Evolutionary conservation across 2,113 vertebrate species (phyloP).

Genomic region (Cyrtonyx montezumae): DNA sequence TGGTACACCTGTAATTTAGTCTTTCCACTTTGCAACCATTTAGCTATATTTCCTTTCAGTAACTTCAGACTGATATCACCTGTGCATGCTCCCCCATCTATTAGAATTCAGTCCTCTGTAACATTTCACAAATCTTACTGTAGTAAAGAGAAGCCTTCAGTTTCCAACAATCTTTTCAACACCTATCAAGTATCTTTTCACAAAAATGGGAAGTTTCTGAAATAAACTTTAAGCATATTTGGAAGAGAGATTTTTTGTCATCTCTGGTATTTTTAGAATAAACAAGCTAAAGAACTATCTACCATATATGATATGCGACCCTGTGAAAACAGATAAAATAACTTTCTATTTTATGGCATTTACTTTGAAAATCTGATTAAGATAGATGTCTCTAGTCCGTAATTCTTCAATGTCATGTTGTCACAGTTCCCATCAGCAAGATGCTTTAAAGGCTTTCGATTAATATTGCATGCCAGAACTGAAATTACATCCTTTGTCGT

Average conservation of each 20-base stretch:
- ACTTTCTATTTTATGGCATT: constrained; percentile 85
- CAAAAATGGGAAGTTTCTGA: background rate
- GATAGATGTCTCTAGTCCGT: constrained; percentile 83
- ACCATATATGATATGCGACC: constrained; percentile 74
- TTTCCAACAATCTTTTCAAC: background rate
- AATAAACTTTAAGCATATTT: constrained; percentile 13
- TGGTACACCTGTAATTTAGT: background rate
- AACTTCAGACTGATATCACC: background rate
- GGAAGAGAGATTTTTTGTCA: constrained; percentile 14
- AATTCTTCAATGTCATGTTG: constrained; percentile 93
- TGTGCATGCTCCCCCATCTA: background rate
- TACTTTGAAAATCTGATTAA: constrained; percentile 91
- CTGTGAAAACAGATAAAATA: constrained; percentile 82
- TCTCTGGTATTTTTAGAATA: constrained; percentile 58
- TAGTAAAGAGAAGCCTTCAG: background rate
- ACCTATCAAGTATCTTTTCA: background rate
- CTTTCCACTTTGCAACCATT: background rate
- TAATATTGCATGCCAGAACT: constrained; percentile 89
- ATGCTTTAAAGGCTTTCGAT: constrained; percentile 90
- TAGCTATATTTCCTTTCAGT: background rate
- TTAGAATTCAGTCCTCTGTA: background rate
- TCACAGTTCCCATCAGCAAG: constrained; percentile 87
- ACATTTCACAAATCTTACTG: background rate
- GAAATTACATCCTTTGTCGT: constrained; percentile 90
- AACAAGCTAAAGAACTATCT: constrained; percentile 62